Evolutionary conservation across 64 coral and sea anemone genomes (phyloP).

Genomic region (Trachythela sp.): DNA sequence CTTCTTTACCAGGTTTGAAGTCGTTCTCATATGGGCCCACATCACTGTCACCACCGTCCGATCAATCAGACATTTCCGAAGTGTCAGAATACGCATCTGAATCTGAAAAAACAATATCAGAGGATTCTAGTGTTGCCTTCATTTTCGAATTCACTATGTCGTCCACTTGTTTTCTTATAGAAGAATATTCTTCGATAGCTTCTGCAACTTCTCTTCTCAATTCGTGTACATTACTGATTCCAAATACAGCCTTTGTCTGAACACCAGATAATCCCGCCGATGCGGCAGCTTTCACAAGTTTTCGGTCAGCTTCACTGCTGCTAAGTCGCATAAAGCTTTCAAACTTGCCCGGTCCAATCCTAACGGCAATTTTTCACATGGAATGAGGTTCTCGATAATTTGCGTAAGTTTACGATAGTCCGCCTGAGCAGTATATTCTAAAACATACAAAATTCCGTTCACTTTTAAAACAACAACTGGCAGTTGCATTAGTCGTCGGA

Average conservation of each 20-base stretch:
- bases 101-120: slow-evolving; percentile 20
- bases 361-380: slow-evolving; percentile 20
- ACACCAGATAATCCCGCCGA: neutral
- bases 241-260: slow-evolving; percentile 16
- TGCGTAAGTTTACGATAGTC: slow-evolving; percentile 22
- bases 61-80: neutral
- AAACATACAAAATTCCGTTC: slow-evolving; percentile 33
- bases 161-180: slow-evolving; percentile 43
- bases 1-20: neutral
- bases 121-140: slow-evolving; percentile 33
- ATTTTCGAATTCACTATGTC: slow-evolving; percentile 38
- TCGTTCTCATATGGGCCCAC: too few species aligned
- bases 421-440: neutral
- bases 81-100: slow-evolving; percentile 24
- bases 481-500: slow-evolving; percentile 35
- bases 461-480: slow-evolving; percentile 36
- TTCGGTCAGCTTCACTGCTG: slow-evolving; percentile 15
- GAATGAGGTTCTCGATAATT: slow-evolving; percentile 32
- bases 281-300: slow-evolving; percentile 18
- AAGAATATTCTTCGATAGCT: slow-evolving; percentile 46
- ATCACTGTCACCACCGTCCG: neutral
- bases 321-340: slow-evolving; percentile 27
- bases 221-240: slow-evolving; percentile 18
- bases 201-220: slow-evolving; percentile 37
- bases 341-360: slow-evolving; percentile 21